A percentile compares a stretch with the other conserved stretches of the same genome.
These are phyloP conservation scores for Cyclophora punctaria DNA, from an alignment of 2,888 invertebrate species.

Conservation along the genomic window DNA sequence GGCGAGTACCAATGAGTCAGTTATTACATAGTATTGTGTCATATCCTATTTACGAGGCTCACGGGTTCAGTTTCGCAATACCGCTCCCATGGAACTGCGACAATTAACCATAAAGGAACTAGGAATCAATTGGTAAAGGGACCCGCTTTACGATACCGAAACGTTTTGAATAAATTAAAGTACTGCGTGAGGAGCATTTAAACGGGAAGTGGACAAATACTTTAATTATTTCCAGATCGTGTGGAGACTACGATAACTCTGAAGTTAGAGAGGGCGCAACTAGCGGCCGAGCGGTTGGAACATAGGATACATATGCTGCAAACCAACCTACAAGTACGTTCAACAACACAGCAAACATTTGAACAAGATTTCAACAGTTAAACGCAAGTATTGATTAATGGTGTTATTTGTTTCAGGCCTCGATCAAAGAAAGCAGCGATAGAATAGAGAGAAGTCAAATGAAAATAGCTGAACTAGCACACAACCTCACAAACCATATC, in stretches of 20 bases:
- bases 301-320: constrained; percentile 66
- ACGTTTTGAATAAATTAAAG: constrained; percentile 37
- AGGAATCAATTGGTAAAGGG: constrained; percentile 54
- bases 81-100: constrained; percentile 32
- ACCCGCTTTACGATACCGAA: constrained; percentile 23
- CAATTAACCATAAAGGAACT: constrained; percentile 59
- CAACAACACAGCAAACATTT: not conserved
- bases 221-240: constrained; percentile 53
- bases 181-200: constrained; percentile 24
- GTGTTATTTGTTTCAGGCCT: constrained; percentile 39
- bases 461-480: constrained; percentile 51
- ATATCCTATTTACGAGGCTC: constrained; percentile 61
- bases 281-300: constrained; percentile 66
- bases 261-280: constrained; percentile 62
- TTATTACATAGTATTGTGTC: constrained; percentile 51
- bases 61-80: constrained; percentile 56
- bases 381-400: not conserved
- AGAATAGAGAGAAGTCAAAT: constrained; percentile 55
- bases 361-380: not conserved
- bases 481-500: constrained; percentile 57
- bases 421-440: constrained; percentile 61
- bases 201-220: constrained; percentile 33
- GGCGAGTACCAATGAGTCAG: constrained; percentile 35
- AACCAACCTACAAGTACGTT: constrained; percentile 54
- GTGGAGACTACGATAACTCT: constrained; percentile 62